Base-by-base conservation (phyloP, 2,888 invertebrate species). In the Tipula unca region DNA sequence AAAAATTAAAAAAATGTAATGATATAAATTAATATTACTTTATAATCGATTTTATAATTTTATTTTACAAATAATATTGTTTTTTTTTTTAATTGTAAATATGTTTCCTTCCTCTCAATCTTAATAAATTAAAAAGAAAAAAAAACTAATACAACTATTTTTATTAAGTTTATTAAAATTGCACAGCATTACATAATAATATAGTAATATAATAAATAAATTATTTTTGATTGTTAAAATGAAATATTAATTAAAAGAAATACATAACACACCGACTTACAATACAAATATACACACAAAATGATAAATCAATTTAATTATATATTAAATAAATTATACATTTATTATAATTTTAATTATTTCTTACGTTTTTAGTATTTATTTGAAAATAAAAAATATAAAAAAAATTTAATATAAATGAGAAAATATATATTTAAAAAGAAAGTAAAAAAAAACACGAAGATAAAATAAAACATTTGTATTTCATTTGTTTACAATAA, bases 141-240 rank as follows among this genome's bases (percentile, higher is more conserved):
- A 69, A 25, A 1, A 69, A 69, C 25, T 69, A 69, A 69, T 69
- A 69, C 69, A 69, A 69, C 10, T 69, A 69, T 69, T 69, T 69
- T 69, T 69, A 69, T 69, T 69, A 69, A 69, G 20, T 20, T 69
- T 69, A 69, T 69, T 25, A 69, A 69, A 25, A 25, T 69, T 69
- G 69, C 69, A 69, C 69, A 69, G 69, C 69, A 69, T 69, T 69
- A 69, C 69, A 69, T 69, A 69, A 25, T 69, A 69, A 69, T 69
- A 54, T 17, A 69, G 25, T 25, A 69, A 6, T 17, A 54, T 48
- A 48, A 69, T 69, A 69, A 69, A 69, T 69, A 69, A 69, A 69
- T 69, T 69, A 69, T 69, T 69, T 69, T 69, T 20, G 69, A 69
- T 69, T 69, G 69, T 69, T 69, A 25, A 69, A 69, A 10, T 69